Percentiles rank a stretch among this genome's conserved stretches.
These are phyloP conservation scores for Macquaria ambigua DNA, from an alignment of 2,113 vertebrate species.

Conservation along the genomic window DNA sequence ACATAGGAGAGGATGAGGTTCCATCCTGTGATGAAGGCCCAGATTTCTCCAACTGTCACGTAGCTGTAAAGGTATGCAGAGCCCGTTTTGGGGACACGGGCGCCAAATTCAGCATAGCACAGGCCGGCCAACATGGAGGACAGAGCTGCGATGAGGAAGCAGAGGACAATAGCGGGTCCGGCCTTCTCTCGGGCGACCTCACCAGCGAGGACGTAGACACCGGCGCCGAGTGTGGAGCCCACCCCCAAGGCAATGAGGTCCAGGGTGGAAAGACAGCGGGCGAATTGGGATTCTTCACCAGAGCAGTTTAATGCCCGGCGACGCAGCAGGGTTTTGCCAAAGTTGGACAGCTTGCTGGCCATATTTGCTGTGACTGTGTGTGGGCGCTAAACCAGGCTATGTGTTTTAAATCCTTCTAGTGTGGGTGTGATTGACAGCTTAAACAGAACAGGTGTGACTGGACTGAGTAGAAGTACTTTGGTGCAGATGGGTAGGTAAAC, in stretches of 20 bases:
- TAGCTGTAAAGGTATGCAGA: slow-evolving; percentile 98
- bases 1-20: slow-evolving; percentile 98
- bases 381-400: slow-evolving; percentile 47
- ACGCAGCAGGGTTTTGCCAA: slow-evolving; percentile 90
- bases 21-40: slow-evolving; percentile 98
- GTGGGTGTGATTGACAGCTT: slow-evolving; percentile 60
- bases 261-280: slow-evolving; percentile 93
- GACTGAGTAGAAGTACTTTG: slow-evolving; percentile 25
- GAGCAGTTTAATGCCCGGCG: slow-evolving; percentile 86
- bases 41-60: slow-evolving; percentile 96
- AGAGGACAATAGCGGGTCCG: slow-evolving; percentile 93
- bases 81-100: slow-evolving; percentile 94
- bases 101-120: slow-evolving; percentile 97
- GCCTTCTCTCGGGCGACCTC: slow-evolving; percentile 94
- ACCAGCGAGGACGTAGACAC: slow-evolving; percentile 93
- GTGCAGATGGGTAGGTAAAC: slow-evolving; percentile 37
- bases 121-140: slow-evolving; percentile 95
- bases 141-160: slow-evolving; percentile 93
- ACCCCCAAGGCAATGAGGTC: slow-evolving; percentile 95
- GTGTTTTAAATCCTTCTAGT: slow-evolving; percentile 50
- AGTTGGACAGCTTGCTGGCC: slow-evolving; percentile 78
- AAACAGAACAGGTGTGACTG: slow-evolving; percentile 36
- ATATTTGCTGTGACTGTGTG: slow-evolving; percentile 76
- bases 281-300: slow-evolving; percentile 86
- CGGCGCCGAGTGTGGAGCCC: slow-evolving; percentile 94